Percentiles rank a stretch among this genome's conserved stretches.
phyloP scores from a whole-genome alignment of 2,797 vertebrate species.

The Mormyrops boulengeri region DNA sequence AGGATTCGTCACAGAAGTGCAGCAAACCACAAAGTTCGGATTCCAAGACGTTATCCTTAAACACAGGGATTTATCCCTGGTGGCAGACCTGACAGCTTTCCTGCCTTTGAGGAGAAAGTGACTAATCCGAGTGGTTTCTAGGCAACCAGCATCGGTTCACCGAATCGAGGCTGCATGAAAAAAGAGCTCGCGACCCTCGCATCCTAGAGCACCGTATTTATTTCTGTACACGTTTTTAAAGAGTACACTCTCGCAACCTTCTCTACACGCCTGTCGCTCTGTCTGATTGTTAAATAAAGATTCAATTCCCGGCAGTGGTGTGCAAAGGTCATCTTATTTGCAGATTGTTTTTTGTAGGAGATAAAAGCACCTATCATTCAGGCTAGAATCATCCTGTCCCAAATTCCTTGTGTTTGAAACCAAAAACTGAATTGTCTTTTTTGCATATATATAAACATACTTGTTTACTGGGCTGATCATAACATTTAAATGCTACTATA shows the following conservation, averaged over 20 bases:
- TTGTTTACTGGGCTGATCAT: not conserved
- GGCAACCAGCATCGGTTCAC: conserved; percentile 16
- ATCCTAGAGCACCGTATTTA: not conserved
- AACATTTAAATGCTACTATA: not conserved
- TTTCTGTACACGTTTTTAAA: not conserved
- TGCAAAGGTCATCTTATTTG: not conserved
- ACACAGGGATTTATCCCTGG: not conserved
- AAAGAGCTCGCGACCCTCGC: not conserved
- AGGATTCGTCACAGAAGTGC: not conserved
- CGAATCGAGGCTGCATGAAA: not conserved
- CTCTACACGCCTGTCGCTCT: not conserved
- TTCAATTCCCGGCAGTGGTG: not conserved
- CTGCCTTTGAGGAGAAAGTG: not conserved
- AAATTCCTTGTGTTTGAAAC: not conserved
- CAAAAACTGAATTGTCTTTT: not conserved
- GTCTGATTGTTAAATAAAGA: not conserved
- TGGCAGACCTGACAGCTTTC: not conserved
- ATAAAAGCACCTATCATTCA: not conserved
- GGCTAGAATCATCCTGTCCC: not conserved
- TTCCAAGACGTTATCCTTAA: not conserved
- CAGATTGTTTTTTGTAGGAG: not conserved
- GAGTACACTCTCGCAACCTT: not conserved
- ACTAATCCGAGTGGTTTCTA: conserved; percentile 11
- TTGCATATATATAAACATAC: not conserved
- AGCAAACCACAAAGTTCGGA: not conserved